Evolutionary conservation across 1,140 invertebrate species (phyloP).

Genomic region (Dermatophagoides farinae): DNA sequence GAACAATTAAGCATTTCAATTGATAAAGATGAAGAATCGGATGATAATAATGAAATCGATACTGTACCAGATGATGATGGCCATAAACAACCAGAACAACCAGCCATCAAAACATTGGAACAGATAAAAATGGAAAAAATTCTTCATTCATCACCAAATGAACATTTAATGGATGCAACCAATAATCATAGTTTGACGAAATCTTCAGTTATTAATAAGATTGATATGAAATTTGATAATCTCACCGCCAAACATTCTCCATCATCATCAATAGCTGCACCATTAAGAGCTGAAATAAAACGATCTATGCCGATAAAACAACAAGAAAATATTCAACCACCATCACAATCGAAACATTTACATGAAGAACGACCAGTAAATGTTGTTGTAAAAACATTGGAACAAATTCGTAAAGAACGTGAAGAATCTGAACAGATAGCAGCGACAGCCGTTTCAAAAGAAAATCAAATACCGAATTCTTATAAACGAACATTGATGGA

Average conservation of each 20-base stretch:
- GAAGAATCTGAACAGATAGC: constrained; percentile 10
- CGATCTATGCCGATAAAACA: neutral
- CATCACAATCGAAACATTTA: neutral
- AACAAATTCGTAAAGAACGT: constrained; percentile 25
- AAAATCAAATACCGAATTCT: neutral
- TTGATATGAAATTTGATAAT: no score
- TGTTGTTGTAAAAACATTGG: constrained; percentile 25
- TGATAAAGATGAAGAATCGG: constrained; percentile 28
- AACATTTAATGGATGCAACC: constrained; percentile 13
- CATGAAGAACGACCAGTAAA: neutral
- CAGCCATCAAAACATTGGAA: constrained; percentile 32
- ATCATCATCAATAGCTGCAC: constrained; percentile 6
- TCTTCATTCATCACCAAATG: constrained; percentile 39
- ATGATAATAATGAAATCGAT: neutral
- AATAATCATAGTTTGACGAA: neutral
- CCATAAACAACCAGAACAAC: neutral
- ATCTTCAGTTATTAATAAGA: no score
- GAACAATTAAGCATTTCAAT: neutral
- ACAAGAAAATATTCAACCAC: neutral
- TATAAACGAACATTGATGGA: neutral
- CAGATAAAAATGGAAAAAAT: constrained; percentile 42
- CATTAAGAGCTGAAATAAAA: constrained; percentile 11
- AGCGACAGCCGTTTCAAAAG: neutral
- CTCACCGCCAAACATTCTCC: no score
- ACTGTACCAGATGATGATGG: neutral